phyloP scores from a whole-genome alignment of 2,113 vertebrate genomes.

The Tragelaphus buxtoni region DNA sequence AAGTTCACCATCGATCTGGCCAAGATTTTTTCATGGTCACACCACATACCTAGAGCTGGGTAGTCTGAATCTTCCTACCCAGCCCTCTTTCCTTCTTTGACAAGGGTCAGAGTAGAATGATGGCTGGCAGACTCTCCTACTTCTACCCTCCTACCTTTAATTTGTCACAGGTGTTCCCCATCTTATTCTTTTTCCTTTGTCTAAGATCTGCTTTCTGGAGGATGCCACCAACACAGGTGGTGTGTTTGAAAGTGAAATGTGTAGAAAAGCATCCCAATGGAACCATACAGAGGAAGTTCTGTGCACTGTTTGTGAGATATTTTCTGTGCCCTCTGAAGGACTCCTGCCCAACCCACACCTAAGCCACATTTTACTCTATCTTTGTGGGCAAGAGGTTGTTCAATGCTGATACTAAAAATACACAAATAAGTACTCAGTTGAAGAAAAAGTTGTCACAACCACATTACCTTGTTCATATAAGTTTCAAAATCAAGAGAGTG shows the following conservation, averaged over 20 bases:
- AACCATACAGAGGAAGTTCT: not conserved
- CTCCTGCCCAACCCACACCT: rapidly evolving
- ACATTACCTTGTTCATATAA: not conserved
- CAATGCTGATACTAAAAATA: not conserved
- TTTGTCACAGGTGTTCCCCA: not conserved
- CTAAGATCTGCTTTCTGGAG: not conserved
- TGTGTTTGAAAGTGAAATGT: not conserved
- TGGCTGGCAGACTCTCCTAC: too few species aligned
- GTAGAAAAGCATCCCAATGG: rapidly evolving
- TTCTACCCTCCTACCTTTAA: too few species aligned
- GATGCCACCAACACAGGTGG: too few species aligned
- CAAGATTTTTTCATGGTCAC: not conserved
- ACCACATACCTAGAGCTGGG: not conserved
- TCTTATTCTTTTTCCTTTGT: not conserved
- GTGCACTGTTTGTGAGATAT: not conserved
- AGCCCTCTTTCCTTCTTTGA: not conserved
- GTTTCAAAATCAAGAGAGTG: not conserved
- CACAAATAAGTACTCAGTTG: not conserved
- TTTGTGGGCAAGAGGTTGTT: not conserved
- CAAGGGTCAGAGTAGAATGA: not conserved
- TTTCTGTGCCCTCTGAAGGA: not conserved
- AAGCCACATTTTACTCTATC: not conserved
- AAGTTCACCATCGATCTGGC: not conserved
- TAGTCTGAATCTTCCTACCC: not conserved
- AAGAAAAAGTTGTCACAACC: not conserved